Conservation (phyloP, 2,797 vertebrate genomes). For the Erithacus rubecula region DNA sequence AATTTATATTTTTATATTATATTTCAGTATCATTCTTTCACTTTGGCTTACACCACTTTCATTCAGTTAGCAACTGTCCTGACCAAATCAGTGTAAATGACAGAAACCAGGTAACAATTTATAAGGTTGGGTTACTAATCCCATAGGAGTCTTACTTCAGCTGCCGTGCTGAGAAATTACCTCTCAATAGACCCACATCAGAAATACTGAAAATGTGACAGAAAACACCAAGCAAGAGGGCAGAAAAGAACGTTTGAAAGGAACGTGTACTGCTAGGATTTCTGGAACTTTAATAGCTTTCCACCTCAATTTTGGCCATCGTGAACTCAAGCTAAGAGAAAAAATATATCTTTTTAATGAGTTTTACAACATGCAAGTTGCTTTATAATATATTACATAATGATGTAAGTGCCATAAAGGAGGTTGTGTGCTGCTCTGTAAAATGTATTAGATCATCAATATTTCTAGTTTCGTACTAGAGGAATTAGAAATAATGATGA, state of each 20-base stretch:
- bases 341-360: slow-evolving; percentile 77
- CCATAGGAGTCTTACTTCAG: neutral
- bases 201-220: slow-evolving; percentile 67
- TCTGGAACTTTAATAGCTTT: slow-evolving; percentile 80
- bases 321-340: slow-evolving; percentile 73
- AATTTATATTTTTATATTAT: slow-evolving; percentile 22
- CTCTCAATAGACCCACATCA: slow-evolving; percentile 51
- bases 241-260: slow-evolving; percentile 66
- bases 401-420: slow-evolving; percentile 74
- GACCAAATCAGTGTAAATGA: slow-evolving; percentile 53
- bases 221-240: slow-evolving; percentile 51
- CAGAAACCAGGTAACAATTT: slow-evolving; percentile 46
- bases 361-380: slow-evolving; percentile 76
- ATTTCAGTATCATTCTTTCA: slow-evolving; percentile 16
- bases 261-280: slow-evolving; percentile 67
- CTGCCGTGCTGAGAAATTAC: slow-evolving; percentile 20
- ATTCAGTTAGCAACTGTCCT: slow-evolving; percentile 10
- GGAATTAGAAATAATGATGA: slow-evolving; percentile 80
- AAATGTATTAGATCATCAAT: slow-evolving; percentile 80
- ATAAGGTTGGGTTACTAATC: slow-evolving; percentile 42
- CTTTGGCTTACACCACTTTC: neutral
- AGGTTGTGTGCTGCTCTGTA: slow-evolving; percentile 71
- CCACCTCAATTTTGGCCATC: slow-evolving; percentile 75
- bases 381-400: slow-evolving; percentile 81
- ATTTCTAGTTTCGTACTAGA: slow-evolving; percentile 74